phyloP scores from a whole-genome alignment of 2,888 invertebrate genomes.

The Leucoma salicis region DNA sequence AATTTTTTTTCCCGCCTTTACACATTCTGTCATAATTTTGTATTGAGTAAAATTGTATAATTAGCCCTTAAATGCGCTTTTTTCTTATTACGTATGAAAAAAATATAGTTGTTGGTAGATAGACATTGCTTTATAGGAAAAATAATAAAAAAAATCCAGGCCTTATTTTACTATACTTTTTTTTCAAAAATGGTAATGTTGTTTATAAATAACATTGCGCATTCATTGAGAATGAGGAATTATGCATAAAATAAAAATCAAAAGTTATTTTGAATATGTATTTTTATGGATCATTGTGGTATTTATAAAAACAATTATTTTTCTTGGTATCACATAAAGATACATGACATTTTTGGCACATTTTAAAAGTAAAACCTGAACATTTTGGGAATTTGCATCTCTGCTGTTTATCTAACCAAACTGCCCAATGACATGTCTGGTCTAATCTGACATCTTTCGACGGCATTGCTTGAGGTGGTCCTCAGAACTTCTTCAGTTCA shows the following conservation, averaged over 20 bases:
- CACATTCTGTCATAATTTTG: too few species aligned
- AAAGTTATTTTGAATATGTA: constrained; percentile 26
- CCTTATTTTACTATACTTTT: constrained; percentile 27
- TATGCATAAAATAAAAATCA: constrained; percentile 36
- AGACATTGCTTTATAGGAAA: constrained; percentile 33
- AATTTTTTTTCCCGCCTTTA: too few species aligned
- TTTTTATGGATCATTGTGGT: constrained; percentile 38
- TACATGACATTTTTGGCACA: constrained; percentile 43
- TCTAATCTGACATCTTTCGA: constrained; percentile 28
- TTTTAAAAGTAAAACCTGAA: constrained; percentile 36
- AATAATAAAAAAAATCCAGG: constrained; percentile 35
- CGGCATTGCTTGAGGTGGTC: constrained; percentile 38
- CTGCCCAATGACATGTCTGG: constrained; percentile 27
- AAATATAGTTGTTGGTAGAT: constrained; percentile 31
- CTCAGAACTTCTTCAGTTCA: constrained; percentile 37
- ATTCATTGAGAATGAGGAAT: constrained; percentile 20
- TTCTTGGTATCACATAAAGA: constrained; percentile 42
- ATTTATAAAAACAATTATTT: constrained; percentile 43
- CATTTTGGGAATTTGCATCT: constrained; percentile 33
- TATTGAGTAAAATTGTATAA: too few species aligned
- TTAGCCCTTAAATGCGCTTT: constrained; percentile 27
- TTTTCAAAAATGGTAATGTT: constrained; percentile 30
- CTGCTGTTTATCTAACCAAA: constrained; percentile 27
- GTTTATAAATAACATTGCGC: constrained; percentile 39
- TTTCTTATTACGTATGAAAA: constrained; percentile 30